A percentile compares a stretch with the other conserved stretches of the same genome.
These are phyloP conservation scores for Heterochromis multidens DNA, from an alignment of 2,113 vertebrate species.

Conservation along the genomic window DNA sequence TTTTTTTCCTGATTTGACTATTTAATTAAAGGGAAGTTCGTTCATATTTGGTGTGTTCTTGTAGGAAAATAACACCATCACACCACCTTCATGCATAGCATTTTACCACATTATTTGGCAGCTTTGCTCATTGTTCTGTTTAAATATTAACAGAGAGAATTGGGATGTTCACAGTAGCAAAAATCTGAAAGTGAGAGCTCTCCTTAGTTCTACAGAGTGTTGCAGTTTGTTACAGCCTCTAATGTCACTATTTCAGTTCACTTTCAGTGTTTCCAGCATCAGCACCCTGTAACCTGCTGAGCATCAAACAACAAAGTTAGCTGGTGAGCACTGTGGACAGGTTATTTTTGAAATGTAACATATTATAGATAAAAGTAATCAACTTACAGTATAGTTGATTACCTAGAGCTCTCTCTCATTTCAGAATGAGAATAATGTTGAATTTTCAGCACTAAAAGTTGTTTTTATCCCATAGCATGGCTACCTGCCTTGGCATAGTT, in stretches of 20 bases:
- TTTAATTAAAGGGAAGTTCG: constrained; percentile 48
- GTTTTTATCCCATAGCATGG: fast-evolving
- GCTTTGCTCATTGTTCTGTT: fast-evolving
- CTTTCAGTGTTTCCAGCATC: too few relatives aligned
- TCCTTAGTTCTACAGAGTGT: background rate
- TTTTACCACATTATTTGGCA: background rate
- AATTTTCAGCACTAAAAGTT: background rate
- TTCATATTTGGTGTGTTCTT: constrained; percentile 9
- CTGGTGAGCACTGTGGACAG: too few relatives aligned
- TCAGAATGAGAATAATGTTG: too few relatives aligned
- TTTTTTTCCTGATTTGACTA: background rate
- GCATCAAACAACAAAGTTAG: too few relatives aligned
- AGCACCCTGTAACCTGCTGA: too few relatives aligned
- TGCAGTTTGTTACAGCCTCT: background rate
- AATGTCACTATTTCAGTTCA: too few relatives aligned
- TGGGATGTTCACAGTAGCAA: background rate
- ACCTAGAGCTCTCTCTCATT: background rate
- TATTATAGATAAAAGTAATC: background rate
- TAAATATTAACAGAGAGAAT: too few relatives aligned
- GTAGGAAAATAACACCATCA: background rate
- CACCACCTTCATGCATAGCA: background rate
- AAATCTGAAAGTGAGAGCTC: too few relatives aligned
- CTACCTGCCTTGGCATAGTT: too few relatives aligned
- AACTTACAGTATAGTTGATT: background rate
- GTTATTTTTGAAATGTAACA: too few relatives aligned